Conservation (phyloP, 2,888 invertebrate genomes). For the Oscheius sp. region DNA sequence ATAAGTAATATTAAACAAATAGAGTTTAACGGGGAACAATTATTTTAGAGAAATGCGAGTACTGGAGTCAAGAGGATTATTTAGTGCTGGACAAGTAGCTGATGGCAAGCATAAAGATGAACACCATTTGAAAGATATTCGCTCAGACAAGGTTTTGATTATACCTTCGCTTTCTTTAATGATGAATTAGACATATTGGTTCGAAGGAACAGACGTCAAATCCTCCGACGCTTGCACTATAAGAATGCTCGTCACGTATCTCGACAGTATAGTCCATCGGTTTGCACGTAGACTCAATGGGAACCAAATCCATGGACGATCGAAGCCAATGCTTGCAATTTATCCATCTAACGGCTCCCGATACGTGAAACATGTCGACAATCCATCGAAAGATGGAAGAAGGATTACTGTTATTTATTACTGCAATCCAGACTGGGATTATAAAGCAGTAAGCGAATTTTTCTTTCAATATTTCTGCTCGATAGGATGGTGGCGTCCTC, state of each 20-base stretch:
- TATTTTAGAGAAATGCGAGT: conserved; percentile 61
- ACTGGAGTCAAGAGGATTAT: conserved; percentile 60
- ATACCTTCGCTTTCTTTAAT: neutral
- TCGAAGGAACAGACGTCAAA: conserved; percentile 57
- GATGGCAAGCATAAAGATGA: conserved; percentile 56
- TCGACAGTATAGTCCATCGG: conserved; percentile 64
- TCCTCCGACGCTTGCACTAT: conserved; percentile 57
- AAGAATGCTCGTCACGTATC: conserved; percentile 64
- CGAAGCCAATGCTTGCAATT: conserved; percentile 93
- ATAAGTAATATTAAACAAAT: conserved; percentile 8
- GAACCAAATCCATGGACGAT: conserved; percentile 63
- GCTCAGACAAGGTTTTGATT: conserved; percentile 59
- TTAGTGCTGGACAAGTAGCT: conserved; percentile 62
- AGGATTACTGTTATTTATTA: conserved; percentile 98
- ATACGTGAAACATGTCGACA: conserved; percentile 96
- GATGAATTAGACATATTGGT: conserved; percentile 66
- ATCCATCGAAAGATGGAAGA: conserved; percentile 93
- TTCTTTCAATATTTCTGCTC: no score
- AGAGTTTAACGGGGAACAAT: neutral
- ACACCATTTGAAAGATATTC: conserved; percentile 59
- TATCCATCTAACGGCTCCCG: conserved; percentile 93
- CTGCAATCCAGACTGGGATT: conserved; percentile 87
- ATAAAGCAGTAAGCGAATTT: conserved; percentile 33
- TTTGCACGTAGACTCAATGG: conserved; percentile 57
- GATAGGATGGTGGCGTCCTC: conserved; percentile 83